Evolutionary conservation across 30 jellyfish, hydroid and myxozoan genomes (phyloP).

Genomic region (Turritopsis rubra): DNA sequence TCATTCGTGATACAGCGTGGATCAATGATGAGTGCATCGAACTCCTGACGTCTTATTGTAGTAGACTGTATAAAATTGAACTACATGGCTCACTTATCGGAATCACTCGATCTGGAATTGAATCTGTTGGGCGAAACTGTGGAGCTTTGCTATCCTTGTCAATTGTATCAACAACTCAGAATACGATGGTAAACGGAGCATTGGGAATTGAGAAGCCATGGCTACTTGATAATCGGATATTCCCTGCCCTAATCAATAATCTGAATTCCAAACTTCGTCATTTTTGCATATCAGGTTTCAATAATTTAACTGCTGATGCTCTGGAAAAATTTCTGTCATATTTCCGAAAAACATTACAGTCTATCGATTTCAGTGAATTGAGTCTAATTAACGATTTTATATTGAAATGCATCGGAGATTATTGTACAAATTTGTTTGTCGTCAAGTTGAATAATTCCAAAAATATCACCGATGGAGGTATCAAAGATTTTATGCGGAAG

Average conservation of each 20-base stretch:
- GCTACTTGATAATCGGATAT: slow-evolving; percentile 73
- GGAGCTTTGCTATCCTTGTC: slow-evolving; percentile 67
- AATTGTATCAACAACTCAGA: slow-evolving; percentile 69
- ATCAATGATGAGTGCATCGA: slow-evolving; percentile 87
- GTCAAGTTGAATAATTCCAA: slow-evolving; percentile 66
- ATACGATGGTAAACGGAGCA: slow-evolving; percentile 38
- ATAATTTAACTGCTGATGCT: slow-evolving; percentile 64
- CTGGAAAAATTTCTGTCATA: slow-evolving; percentile 63
- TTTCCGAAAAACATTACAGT: slow-evolving; percentile 50
- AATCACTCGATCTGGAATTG: slow-evolving; percentile 91
- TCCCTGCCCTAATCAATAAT: slow-evolving; percentile 85
- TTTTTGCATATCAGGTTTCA: slow-evolving; percentile 82
- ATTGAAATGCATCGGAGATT: slow-evolving; percentile 66
- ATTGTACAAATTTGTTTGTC: slow-evolving; percentile 43
- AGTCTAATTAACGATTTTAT: slow-evolving; percentile 67
- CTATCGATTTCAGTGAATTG: slow-evolving; percentile 71
- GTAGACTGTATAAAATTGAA: slow-evolving; percentile 64
- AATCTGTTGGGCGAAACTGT: slow-evolving; percentile 93
- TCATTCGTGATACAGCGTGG: slow-evolving; percentile 73
- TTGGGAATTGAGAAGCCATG: slow-evolving; percentile 56
- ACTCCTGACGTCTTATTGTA: slow-evolving; percentile 85
- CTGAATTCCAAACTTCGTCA: slow-evolving; percentile 76
- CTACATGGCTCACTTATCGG: slow-evolving; percentile 67
- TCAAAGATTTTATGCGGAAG: slow-evolving; percentile 37
- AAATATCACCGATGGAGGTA: slow-evolving; percentile 65